phyloP scores from a whole-genome alignment of 2,797 vertebrate species.

The Poeciliopsis turneri region DNA sequence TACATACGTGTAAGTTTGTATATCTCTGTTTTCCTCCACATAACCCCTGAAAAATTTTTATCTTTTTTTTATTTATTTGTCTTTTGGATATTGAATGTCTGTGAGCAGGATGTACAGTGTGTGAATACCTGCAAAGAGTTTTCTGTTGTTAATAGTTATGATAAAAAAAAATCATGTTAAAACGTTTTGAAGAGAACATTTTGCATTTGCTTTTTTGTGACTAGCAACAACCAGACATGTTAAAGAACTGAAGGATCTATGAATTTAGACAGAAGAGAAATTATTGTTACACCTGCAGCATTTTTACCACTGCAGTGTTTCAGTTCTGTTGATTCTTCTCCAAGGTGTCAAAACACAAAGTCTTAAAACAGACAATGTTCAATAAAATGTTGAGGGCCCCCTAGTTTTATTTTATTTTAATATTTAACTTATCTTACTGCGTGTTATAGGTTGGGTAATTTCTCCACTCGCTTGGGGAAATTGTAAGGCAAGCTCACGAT shows the following conservation, averaged over 20 bases:
- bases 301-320: neutral
- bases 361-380: neutral
- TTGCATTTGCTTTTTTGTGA: neutral
- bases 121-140: conserved; percentile 15
- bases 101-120: conserved; percentile 25
- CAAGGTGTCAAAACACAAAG: neutral
- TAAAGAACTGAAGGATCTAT: neutral
- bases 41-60: conserved; percentile 20
- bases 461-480: neutral
- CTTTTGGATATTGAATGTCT: conserved; percentile 39
- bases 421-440: no score
- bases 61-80: conserved; percentile 4
- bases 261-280: neutral
- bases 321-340: neutral
- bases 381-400: neutral
- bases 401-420: neutral
- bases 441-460: no score
- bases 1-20: conserved; percentile 18
- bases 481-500: neutral
- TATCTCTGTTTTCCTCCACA: conserved; percentile 19
- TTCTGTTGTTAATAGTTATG: neutral
- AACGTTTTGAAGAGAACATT: neutral
- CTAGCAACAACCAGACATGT: neutral
- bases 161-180: neutral
- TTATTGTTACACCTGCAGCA: neutral